A percentile compares a stretch with the other conserved stretches of the same genome.
These are phyloP conservation scores for Xestia xanthographa DNA, from an alignment of 2,888 invertebrate species.

Conservation along the genomic window DNA sequence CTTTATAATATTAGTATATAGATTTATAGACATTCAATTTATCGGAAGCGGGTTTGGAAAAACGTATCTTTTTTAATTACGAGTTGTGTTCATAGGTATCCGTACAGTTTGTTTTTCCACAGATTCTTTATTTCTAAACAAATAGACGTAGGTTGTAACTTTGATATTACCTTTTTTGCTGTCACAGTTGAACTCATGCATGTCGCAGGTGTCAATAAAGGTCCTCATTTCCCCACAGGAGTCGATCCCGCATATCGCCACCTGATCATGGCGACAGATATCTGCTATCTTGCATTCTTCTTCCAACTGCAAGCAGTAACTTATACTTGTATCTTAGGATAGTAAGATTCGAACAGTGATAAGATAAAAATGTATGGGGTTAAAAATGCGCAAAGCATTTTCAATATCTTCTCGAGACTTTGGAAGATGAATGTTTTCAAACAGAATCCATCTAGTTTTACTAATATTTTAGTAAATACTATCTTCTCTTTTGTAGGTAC, in stretches of 20 bases:
- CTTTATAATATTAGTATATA: no score
- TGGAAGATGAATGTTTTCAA: not conserved
- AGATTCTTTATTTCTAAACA: no score
- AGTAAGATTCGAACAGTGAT: not conserved
- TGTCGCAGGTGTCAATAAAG: conserved; percentile 85
- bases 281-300: conserved; percentile 88
- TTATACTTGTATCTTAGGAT: no score
- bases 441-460: not conserved
- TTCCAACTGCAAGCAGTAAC: conserved; percentile 73
- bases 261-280: conserved; percentile 86
- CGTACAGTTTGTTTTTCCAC: no score
- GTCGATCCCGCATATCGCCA: conserved; percentile 86
- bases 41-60: not conserved
- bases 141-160: no score
- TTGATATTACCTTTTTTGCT: conserved; percentile 78
- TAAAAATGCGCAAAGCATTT: not conserved
- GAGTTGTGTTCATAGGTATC: no score
- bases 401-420: not conserved
- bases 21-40: not conserved
- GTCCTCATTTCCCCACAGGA: conserved; percentile 87
- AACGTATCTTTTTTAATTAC: not conserved
- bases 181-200: conserved; percentile 88
- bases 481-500: not conserved
- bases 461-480: not conserved
- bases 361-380: not conserved